Conservation (phyloP, 1,140 invertebrate genomes). For the Heliconius hermathena region DNA sequence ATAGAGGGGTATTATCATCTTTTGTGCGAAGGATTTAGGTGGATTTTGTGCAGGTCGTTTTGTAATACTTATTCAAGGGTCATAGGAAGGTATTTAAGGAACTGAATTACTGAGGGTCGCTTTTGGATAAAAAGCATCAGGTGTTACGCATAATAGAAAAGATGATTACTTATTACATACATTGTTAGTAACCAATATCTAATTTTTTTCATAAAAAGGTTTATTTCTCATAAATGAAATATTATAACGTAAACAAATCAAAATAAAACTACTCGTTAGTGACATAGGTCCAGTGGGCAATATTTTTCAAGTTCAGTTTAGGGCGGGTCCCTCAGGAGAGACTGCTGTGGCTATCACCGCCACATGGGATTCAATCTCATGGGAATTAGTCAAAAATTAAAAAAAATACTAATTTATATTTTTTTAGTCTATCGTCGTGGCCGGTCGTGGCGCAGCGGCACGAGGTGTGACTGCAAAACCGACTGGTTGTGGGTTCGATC, state of each 20-base stretch:
- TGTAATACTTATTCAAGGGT: constrained; percentile 67
- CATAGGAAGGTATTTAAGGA: constrained; percentile 74
- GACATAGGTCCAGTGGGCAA: constrained; percentile 37
- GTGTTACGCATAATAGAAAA: constrained; percentile 33
- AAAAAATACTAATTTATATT: constrained; percentile 48
- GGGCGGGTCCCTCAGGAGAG: constrained; percentile 57
- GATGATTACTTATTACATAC: neutral
- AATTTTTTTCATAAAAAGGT: neutral
- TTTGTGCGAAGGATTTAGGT: constrained; percentile 72
- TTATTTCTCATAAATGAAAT: neutral
- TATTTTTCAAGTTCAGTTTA: constrained; percentile 58
- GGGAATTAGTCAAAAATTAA: constrained; percentile 69
- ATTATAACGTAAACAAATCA: neutral
- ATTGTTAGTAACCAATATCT: neutral
- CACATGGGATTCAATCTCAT: constrained; percentile 79
- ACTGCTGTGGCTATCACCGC: constrained; percentile 41
- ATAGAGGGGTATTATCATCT: constrained; percentile 72
- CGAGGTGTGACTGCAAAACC: too few species aligned
- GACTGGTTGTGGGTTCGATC: too few species aligned
- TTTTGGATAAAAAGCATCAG: constrained; percentile 46
- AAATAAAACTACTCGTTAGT: constrained; percentile 2
- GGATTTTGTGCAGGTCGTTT: constrained; percentile 60
- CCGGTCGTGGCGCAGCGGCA: too few species aligned
- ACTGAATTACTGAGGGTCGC: constrained; percentile 59
- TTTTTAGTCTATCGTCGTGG: neutral